Base-by-base conservation (phyloP, 1,140 invertebrate genomes). In the Diabrotica undecimpunctata region DNA sequence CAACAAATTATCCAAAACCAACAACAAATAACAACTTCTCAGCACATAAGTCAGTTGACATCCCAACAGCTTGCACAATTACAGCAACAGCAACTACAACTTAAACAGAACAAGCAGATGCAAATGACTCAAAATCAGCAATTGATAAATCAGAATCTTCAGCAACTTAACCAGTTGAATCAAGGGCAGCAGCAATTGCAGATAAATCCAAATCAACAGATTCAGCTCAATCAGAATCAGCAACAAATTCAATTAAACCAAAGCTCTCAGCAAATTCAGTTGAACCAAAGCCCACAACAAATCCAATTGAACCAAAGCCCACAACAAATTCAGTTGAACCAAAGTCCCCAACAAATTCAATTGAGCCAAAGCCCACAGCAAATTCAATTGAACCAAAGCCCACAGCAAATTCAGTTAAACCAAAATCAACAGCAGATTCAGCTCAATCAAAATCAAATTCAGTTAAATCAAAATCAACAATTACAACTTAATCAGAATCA, bases 371-470 rank as follows among this genome's bases (percentile, higher is more conserved):
- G 54, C 55, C 67, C 62, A 59, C 62, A 63, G 50, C 77, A 80
- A 12, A 56, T 54, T 46, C 65, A 70, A 62, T 66, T 68, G 52
- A 39, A 61, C 61, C 4, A 59, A 36, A 58, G 62, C 53, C 69
- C 66, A 41, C 52, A 85, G 81, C 71, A 83, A 77, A 36, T 80
- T 78, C 0, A 81, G 79, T 37, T 59, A 12, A 14, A 62, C 7
- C 65, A 61, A 51, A 67, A 54, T 58, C 67, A 65, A 54, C 58
- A 65, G n/a, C 41, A 46, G 66, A 76, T 79, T 55, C 82, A 82
- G 55, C 79, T 82, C 8, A 79, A 80, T 11, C 80, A 82, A 65
- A 73, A 78, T 57, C 78, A 83, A 83, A 12, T 80, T 83, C 52
- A 85, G 79, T 51, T 51, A 12, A 25, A 62, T 7, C 65, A 64